These are phyloP conservation scores for Galagoides demidoff DNA, from an alignment of 2,797 vertebrate genomes.

Conservation along the genomic window DNA sequence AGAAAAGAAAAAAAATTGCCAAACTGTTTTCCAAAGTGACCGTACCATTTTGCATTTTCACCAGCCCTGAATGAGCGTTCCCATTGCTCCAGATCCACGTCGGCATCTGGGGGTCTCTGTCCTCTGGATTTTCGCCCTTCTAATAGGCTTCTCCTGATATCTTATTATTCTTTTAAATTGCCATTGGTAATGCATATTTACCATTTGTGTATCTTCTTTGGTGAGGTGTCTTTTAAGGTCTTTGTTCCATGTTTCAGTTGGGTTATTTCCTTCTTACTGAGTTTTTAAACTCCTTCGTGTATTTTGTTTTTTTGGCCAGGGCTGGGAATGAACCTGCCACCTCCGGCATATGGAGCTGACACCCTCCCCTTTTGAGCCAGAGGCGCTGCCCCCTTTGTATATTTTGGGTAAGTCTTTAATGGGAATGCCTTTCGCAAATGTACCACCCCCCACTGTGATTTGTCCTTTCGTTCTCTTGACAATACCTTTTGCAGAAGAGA, in stretches of 20 bases:
- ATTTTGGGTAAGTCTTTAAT: background rate
- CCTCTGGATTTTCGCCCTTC: background rate
- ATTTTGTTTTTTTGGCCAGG: too few species aligned
- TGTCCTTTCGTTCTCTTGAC: background rate
- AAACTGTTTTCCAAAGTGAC: background rate
- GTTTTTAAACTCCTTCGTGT: background rate
- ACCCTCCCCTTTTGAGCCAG: too few species aligned
- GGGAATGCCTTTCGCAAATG: background rate
- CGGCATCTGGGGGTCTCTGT: background rate
- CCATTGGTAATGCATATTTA: background rate
- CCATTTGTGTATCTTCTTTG: background rate
- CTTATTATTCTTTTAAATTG: background rate
- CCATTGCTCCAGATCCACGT: background rate
- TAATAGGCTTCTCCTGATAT: background rate
- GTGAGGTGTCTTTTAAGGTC: background rate
- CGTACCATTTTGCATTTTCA: background rate
- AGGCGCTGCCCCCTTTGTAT: background rate
- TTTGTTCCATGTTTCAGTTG: background rate
- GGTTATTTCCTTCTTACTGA: background rate
- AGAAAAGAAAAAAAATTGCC: background rate
- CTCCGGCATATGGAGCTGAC: too few species aligned
- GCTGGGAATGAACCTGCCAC: too few species aligned
- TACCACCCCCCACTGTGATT: background rate
- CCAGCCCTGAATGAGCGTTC: background rate
- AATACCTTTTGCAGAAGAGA: background rate